Evolutionary conservation across 2,888 invertebrate genomes (phyloP).

Genomic region (Gastrophysa polygoni): DNA sequence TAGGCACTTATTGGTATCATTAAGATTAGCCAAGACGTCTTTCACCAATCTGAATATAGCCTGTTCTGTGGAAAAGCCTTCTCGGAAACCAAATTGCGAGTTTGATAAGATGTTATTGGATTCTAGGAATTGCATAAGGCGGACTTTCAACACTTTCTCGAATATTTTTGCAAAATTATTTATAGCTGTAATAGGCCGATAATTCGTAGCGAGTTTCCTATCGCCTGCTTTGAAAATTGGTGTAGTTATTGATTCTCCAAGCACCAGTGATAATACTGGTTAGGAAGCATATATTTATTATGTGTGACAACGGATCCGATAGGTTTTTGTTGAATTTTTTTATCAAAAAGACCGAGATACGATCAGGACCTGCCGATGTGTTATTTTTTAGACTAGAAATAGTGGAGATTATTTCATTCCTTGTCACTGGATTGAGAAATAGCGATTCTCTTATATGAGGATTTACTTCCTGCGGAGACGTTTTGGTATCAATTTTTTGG

Average conservation of each 20-base stretch:
- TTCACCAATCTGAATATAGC: constrained; percentile 14
- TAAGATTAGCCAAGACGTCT: constrained; percentile 10
- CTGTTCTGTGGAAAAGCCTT: constrained; percentile 13
- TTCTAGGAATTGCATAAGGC: constrained; percentile 21
- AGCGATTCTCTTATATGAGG: too few species aligned
- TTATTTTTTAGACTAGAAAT: background rate
- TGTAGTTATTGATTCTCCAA: constrained; percentile 1
- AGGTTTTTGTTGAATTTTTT: constrained; percentile 8
- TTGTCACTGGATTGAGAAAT: too few species aligned
- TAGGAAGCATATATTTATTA: constrained; percentile 9
- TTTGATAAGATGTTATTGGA: constrained; percentile 17
- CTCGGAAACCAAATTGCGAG: constrained; percentile 19
- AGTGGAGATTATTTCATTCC: background rate
- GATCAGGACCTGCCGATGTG: background rate
- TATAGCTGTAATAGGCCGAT: constrained; percentile 3
- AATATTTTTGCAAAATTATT: constrained; percentile 25
- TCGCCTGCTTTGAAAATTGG: background rate
- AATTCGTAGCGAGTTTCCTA: constrained; percentile 7
- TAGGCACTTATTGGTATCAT: constrained; percentile 3
- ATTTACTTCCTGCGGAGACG: background rate
- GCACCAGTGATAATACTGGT: constrained; percentile 6
- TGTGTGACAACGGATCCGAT: constrained; percentile 1
- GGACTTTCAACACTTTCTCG: constrained; percentile 29
- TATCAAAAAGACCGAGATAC: background rate
- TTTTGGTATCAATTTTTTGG: constrained; percentile 4